Evolutionary conservation across 1,140 invertebrate genomes (phyloP), one percentile per base, ranked within the genome.

Genomic region (Drosophila asahinai): DNA sequence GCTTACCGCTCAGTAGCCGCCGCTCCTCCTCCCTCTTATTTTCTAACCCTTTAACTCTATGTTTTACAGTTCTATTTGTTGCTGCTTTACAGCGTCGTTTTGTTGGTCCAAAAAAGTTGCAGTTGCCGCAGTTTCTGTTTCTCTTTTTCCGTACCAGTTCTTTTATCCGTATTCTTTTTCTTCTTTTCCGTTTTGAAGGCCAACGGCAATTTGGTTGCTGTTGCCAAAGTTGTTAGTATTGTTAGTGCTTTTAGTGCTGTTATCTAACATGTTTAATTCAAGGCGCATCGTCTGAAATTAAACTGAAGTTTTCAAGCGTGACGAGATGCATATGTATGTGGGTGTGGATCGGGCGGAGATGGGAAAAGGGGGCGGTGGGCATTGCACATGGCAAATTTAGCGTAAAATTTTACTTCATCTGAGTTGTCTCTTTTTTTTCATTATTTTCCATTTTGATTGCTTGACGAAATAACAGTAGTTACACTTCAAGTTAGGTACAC

Each of bases 221-320:
- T 79, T 67, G 51, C 59, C 49, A 47, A 30, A 52, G 63, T 52
- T 55, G 61, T 65, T 64, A 65, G 17, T 59, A 48, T 45, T 59
- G 67, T 79, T 82, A 62, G 17, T 55, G 42, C 42, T 55, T 61
- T 81, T 86, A 42, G 55, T 57, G 80, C 73, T 84, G 84, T 84
- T 89, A 89, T 84, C 86, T 89, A 90, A 90, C 86, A 90, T 90
- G 81, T 78, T 89, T 90, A 90, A 90, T 89, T 90, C 81, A 84
- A 90, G 83, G 83, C 77, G 83, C 80, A 70, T 83, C 80, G 78
- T 66, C 59, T 55, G 81, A 68, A 84, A 89, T 84, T 89, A 89
- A 89, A 89, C 76, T 70, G 52, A 57, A 76, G 66, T 84, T 66
- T 61, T 61, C 81, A 79, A 73, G 66, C 84, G 75, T 81, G 74